Conservation (phyloP, 2,113 vertebrate species). For the Oxygymnocypris stewartii region DNA sequence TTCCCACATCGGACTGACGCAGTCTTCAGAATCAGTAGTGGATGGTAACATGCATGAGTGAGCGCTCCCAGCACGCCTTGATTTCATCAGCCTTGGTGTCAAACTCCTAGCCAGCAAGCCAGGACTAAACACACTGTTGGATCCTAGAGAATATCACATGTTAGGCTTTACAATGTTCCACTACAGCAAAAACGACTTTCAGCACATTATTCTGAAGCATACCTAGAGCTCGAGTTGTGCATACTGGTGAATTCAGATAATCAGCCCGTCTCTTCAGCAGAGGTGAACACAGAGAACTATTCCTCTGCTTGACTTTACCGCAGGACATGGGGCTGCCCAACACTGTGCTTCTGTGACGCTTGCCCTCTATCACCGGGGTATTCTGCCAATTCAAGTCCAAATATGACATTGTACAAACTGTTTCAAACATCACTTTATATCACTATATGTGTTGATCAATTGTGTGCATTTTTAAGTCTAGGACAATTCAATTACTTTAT, state of each 20-base stretch:
- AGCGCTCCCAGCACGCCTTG: conserved; percentile 78
- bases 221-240: conserved; percentile 65
- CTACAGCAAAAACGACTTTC: no score
- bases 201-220: conserved; percentile 35
- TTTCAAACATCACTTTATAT: no score
- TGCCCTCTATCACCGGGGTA: conserved; percentile 76
- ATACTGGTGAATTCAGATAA: conserved; percentile 54
- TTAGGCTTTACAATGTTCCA: no score
- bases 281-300: conserved; percentile 69
- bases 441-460: no score
- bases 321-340: conserved; percentile 69
- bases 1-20: conserved; percentile 86
- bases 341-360: conserved; percentile 68
- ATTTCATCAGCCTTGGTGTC: conserved; percentile 83
- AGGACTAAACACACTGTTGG: conserved; percentile 75
- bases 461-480: no score
- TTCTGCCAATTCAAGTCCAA: conserved; percentile 67
- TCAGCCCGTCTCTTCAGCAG: conserved; percentile 55
- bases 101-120: conserved; percentile 80
- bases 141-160: conserved; percentile 66
- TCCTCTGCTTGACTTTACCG: conserved; percentile 67
- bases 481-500: no score
- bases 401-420: not conserved
- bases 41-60: conserved; percentile 72
- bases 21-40: conserved; percentile 82